Evolutionary conservation across 1,140 invertebrate genomes (phyloP), one percentile per base, ranked within the genome.

Genomic region (Drosophila erecta): DNA sequence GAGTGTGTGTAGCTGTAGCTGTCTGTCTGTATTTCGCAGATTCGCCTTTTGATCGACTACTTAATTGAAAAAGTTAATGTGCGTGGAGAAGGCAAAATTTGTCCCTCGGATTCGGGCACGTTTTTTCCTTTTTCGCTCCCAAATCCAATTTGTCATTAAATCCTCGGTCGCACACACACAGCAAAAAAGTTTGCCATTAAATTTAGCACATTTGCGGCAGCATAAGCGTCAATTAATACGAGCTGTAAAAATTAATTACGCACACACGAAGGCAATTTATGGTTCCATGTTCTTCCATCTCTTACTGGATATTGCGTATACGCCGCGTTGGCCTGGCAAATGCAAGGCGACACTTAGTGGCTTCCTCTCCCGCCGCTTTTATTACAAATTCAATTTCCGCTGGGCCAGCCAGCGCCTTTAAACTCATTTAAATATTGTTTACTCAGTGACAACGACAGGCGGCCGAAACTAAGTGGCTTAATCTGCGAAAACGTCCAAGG

Each of bases 11-110:
- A n/a, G n/a, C n/a, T n/a, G n/a, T 17, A 24, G 15, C 22, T n/a
- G 40, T 4, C 47, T 58, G 44, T 56, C 41, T 53, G 40, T 20
- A 10, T 20, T 30, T 58, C 17, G 27, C 53, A 12, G 55, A 33
- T 38, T 74, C 58, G 47, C 54, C 71, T 64, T 76, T 81, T 87
- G 83, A 86, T 86, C 61, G 83, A 84, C 84, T 72, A 64, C 79
- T 89, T 87, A 87, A 89, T 89, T 89, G 79, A 87, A 76, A 87
- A 86, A 86, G 81, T 86, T 86, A 87, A 87, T 84, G 75, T 84
- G 62, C 75, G 72, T 58, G 20, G 38, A 55, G 33, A 40, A 64
- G 62, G 57, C 76, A 56, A 70, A 75, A 72, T 59, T 69, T 58
- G 66, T 56, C 61, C 72, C 72, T 77, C 69, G 71, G 72, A 49